Conservation (phyloP, 2,797 vertebrate species). For the Orientallactaga sibirica region DNA sequence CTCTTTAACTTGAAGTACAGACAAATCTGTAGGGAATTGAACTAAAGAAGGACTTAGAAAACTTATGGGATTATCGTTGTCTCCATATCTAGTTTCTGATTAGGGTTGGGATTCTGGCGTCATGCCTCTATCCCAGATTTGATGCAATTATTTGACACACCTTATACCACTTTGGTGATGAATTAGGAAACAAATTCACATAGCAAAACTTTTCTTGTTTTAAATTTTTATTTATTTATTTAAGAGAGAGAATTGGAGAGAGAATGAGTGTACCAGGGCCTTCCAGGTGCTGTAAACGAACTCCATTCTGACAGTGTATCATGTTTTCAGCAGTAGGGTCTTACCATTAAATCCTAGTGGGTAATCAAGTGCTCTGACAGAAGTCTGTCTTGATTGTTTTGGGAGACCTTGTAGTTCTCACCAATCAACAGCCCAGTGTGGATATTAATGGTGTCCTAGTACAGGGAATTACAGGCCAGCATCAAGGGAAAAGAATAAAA, state of each 20-base stretch:
- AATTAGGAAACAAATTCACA: constrained; percentile 29
- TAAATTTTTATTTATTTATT: neutral
- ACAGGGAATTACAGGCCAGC: no score
- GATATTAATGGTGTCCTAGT: no score
- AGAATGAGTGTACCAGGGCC: no score
- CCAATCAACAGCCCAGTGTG: no score
- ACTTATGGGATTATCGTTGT: neutral
- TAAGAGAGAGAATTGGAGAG: no score
- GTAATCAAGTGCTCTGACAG: neutral
- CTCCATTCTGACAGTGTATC: no score
- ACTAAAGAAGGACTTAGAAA: neutral
- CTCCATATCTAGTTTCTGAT: neutral
- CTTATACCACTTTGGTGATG: neutral
- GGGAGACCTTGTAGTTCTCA: no score
- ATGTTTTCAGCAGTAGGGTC: no score
- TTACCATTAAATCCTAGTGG: neutral
- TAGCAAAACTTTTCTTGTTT: neutral
- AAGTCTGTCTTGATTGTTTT: no score
- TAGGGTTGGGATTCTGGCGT: neutral
- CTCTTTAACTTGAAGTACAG: neutral
- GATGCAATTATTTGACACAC: constrained; percentile 35
- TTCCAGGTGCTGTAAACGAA: no score
- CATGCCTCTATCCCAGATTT: neutral
- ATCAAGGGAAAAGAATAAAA: no score
- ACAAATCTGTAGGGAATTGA: neutral